Conservation (phyloP, 2,888 invertebrate species). For the Rhagonycha fulva region DNA sequence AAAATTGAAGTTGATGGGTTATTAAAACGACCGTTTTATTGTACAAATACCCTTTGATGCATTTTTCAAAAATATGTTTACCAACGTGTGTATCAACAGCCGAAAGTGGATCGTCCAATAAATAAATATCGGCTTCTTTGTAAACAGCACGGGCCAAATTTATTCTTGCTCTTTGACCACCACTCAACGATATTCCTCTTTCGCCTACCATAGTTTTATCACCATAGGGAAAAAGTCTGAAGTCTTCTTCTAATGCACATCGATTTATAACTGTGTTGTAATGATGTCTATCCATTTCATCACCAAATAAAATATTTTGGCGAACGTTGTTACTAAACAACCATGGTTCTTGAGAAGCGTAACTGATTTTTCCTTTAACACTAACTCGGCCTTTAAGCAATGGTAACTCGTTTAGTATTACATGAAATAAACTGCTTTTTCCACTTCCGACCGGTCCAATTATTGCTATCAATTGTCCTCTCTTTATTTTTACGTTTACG, state of each 20-base stretch:
- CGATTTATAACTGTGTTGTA: slow-evolving; percentile 61
- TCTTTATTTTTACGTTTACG: slow-evolving; percentile 54
- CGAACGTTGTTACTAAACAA: slow-evolving; percentile 62
- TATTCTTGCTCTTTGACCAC: neutral
- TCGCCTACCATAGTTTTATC: slow-evolving; percentile 66
- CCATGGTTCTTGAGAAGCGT: slow-evolving; percentile 73
- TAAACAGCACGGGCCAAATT: slow-evolving; percentile 65
- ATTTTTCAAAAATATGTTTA: slow-evolving; percentile 74
- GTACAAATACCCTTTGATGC: slow-evolving; percentile 62
- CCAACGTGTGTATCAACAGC: slow-evolving; percentile 82
- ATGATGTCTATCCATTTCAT: slow-evolving; percentile 44
- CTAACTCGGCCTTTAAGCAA: slow-evolving; percentile 56
- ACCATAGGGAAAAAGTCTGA: slow-evolving; percentile 63
- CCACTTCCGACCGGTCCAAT: slow-evolving; percentile 90
- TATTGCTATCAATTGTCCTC: slow-evolving; percentile 68
- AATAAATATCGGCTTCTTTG: slow-evolving; percentile 73
- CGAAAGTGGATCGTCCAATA: slow-evolving; percentile 79
- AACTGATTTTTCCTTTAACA: slow-evolving; percentile 61
- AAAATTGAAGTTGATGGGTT: slow-evolving; percentile 73
- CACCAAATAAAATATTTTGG: slow-evolving; percentile 61
- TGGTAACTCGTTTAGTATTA: slow-evolving; percentile 49
- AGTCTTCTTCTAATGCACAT: slow-evolving; percentile 66
- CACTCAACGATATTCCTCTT: slow-evolving; percentile 73
- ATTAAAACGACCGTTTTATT: slow-evolving; percentile 67
- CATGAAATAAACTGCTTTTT: slow-evolving; percentile 63